A percentile compares a stretch with the other conserved stretches of the same genome.
Evolutionary conservation across 2,888 invertebrate genomes (phyloP).

Genomic region (Diplazon laetatorius): DNA sequence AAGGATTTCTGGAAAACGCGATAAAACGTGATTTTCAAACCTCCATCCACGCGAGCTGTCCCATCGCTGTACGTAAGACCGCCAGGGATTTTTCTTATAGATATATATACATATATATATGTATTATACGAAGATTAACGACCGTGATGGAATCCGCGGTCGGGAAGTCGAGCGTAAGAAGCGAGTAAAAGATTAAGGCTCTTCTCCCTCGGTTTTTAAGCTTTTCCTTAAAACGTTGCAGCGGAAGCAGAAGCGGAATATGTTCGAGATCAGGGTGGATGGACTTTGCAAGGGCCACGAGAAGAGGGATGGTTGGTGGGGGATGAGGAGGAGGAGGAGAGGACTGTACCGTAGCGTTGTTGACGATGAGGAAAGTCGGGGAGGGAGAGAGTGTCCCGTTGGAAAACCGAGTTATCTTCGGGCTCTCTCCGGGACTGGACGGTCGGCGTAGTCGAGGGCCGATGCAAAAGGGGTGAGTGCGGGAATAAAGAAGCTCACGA

Average conservation of each 20-base stretch:
- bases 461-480: constrained; percentile 56
- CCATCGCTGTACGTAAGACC: background rate
- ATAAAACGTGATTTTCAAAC: constrained; percentile 37
- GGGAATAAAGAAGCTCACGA: constrained; percentile 59
- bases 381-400: constrained; percentile 53
- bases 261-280: background rate
- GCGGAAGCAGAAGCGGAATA: constrained; percentile 62
- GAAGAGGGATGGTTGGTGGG: background rate
- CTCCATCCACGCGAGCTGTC: background rate
- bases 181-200: constrained; percentile 18
- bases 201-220: constrained; percentile 14
- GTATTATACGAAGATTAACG: constrained; percentile 73
- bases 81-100: constrained; percentile 19
- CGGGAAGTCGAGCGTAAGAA: constrained; percentile 5
- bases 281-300: too few species aligned
- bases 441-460: constrained; percentile 45
- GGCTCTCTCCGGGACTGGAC: constrained; percentile 35
- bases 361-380: constrained; percentile 45
- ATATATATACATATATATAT: too few species aligned
- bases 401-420: constrained; percentile 73
- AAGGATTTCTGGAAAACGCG: constrained; percentile 8
- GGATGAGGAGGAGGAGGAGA: background rate
- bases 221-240: constrained; percentile 35
- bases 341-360: background rate
- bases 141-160: constrained; percentile 39